Evolutionary conservation across 2,797 vertebrate species (phyloP), one percentile per base, ranked within the genome.

Genomic region (Microctenopoma steveboyesi): DNA sequence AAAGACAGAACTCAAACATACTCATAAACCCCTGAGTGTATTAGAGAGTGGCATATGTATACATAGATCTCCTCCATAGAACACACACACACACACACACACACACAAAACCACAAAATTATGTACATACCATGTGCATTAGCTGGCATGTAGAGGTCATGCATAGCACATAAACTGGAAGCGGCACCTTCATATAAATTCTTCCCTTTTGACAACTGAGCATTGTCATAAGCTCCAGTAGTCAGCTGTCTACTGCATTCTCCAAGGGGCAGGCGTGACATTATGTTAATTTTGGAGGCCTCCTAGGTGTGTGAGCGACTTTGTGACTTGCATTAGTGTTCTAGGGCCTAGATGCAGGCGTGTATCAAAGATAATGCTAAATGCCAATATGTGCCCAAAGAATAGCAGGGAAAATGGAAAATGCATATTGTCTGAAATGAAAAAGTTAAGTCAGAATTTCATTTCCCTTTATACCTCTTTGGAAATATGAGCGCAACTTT

Each of bases 211-310:
- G 89, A 87, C 90, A 94, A 93, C 86, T 92, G 72, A 88, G 88
- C 82, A 86, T 89, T 93, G 85, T 89, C 82, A 85, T 91, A 88
- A 91, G 91, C 86, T 90, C 84, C 85, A 81, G 85, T 91, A 94
- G 90, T 93, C 90, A 92, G 89, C 77, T 95, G 92, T 92, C 91
- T 92, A 91, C 86, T 91, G 94, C 92, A 92, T 92, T 92, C 91
- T 88, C 71, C 76, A 77, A 86, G 84, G 84, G 91, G 89, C 79
- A 86, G 48, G 81, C 85, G 76, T 88, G 84, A 87, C 78, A 86
- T 85, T 89, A 85, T 82, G 84, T 72, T 89, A 87, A 90, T 91
- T 87, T 82, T 72, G 50, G 68, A 70, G 84, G 65, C 69, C 73
- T 76, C 62, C 42, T 62, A 74, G 80, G 74, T 84, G 78, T 84